phyloP scores from a whole-genome alignment of 1,140 invertebrate species.

The Spodoptera frugiperda region DNA sequence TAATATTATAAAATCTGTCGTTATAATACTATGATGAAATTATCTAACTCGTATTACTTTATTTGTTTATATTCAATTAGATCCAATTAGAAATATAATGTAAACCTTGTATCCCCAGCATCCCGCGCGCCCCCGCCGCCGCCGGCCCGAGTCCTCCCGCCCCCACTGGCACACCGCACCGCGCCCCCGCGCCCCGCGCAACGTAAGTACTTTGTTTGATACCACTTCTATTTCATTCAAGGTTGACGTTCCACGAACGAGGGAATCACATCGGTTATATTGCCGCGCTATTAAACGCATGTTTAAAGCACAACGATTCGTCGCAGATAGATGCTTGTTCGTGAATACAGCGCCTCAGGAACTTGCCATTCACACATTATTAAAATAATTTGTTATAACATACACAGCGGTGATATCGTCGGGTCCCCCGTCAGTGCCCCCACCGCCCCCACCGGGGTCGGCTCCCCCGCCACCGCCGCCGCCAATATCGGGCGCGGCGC shows the following conservation, averaged over 20 bases:
- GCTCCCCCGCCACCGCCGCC: slow-evolving; percentile 70
- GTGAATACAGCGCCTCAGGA: too few species aligned
- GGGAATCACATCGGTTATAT: too few species aligned
- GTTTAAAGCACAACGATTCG: too few species aligned
- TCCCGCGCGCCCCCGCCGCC: slow-evolving; percentile 80
- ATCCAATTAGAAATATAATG: background rate
- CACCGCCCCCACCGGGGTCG: slow-evolving; percentile 69
- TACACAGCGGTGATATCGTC: slow-evolving; percentile 65
- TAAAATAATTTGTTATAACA: background rate
- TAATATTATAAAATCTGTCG: too few species aligned
- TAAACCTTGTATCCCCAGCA: slow-evolving; percentile 50
- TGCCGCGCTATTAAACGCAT: too few species aligned
- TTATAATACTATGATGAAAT: too few species aligned
- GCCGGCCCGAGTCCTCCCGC: slow-evolving; percentile 83
- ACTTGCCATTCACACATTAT: too few species aligned
- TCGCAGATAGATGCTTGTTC: too few species aligned
- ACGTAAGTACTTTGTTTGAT: slow-evolving; percentile 58
- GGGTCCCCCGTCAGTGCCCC: slow-evolving; percentile 79
- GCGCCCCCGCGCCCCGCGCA: slow-evolving; percentile 58
- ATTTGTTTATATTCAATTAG: too few species aligned
- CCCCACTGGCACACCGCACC: slow-evolving; percentile 84
- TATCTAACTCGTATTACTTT: too few species aligned
- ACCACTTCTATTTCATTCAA: background rate
- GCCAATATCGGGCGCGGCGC: slow-evolving; percentile 76
- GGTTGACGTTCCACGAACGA: too few species aligned